Conservation (phyloP, 2,113 vertebrate genomes). For the Zosterops hypoxanthus region DNA sequence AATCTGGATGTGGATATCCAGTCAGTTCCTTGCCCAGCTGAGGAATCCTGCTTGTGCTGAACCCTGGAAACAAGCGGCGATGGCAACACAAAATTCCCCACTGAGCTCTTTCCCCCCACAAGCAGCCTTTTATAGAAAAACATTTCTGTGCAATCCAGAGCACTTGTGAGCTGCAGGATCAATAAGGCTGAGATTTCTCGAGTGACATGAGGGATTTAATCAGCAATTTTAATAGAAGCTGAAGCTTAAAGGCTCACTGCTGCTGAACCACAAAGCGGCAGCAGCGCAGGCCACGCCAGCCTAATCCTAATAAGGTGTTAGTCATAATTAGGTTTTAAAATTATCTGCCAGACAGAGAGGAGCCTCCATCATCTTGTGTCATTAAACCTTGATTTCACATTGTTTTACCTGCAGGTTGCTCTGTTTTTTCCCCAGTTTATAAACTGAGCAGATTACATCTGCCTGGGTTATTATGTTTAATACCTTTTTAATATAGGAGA, state of each 20-base stretch:
- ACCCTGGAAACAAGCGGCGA: background rate
- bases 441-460: background rate
- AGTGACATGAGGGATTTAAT: background rate
- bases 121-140: background rate
- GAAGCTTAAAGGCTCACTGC: background rate
- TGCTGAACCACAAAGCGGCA: background rate
- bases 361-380: background rate
- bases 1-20: background rate
- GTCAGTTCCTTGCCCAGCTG: background rate
- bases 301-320: constrained; percentile 18
- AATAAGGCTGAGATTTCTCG: background rate
- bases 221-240: background rate
- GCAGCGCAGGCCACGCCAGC: background rate
- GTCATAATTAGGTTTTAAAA: constrained; percentile 19
- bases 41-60: background rate
- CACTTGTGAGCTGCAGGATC: background rate
- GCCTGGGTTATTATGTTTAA: background rate
- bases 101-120: background rate
- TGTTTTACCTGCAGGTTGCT: background rate
- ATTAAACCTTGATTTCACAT: background rate
- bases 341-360: background rate
- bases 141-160: background rate
- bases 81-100: background rate
- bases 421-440: background rate
- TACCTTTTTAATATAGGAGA: background rate